phyloP scores from a whole-genome alignment of 2,888 invertebrate species.

The Laothoe populi region DNA sequence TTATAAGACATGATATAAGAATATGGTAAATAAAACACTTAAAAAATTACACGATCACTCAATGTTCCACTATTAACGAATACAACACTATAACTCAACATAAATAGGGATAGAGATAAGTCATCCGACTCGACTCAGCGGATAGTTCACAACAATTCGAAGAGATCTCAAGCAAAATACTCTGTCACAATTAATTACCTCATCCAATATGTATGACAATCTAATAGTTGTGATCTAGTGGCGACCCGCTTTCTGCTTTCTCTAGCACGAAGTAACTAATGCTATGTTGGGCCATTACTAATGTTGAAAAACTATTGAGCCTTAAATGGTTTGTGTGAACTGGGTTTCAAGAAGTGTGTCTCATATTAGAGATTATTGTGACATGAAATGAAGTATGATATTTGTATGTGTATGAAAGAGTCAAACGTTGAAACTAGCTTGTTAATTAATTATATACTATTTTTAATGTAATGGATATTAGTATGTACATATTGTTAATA shows the following conservation, averaged over 20 bases:
- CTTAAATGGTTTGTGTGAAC: not conserved
- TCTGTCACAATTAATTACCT: conserved; percentile 79
- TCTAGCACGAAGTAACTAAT: conserved; percentile 73
- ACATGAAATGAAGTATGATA: not conserved
- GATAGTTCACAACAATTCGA: conserved; percentile 20
- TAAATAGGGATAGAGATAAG: conserved; percentile 13
- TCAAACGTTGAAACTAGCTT: not conserved
- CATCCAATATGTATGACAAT: conserved; percentile 81
- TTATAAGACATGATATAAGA: too few relatives aligned
- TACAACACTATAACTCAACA: conserved; percentile 2
- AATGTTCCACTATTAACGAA: not conserved
- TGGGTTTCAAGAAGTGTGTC: not conserved
- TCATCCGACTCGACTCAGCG: not conserved
- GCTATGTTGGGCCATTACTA: conserved; percentile 51
- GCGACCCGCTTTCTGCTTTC: conserved; percentile 82
- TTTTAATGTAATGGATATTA: too few relatives aligned
- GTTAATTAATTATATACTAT: too few relatives aligned
- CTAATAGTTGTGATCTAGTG: conserved; percentile 78
- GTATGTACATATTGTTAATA: too few relatives aligned
- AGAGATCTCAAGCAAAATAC: conserved; percentile 57
- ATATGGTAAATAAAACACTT: too few relatives aligned
- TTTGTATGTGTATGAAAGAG: not conserved
- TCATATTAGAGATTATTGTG: not conserved
- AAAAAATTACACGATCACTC: not conserved
- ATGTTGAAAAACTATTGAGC: conserved; percentile 32